Evolutionary conservation across 2,888 invertebrate species (phyloP).

Genomic region (Epinotia brunnichana): DNA sequence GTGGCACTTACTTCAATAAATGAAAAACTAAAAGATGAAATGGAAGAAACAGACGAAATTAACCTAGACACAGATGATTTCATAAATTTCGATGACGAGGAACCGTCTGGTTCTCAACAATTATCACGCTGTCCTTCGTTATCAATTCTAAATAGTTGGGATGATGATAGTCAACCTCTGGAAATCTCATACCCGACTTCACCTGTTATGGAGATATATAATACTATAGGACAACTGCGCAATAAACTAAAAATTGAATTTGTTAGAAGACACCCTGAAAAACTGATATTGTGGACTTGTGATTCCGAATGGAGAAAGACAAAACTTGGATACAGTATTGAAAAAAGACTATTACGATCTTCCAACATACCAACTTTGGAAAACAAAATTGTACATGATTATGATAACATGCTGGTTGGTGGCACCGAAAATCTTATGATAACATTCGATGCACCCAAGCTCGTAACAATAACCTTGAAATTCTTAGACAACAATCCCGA

Average conservation of each 20-base stretch:
- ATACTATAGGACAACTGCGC: conserved; percentile 53
- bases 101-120: conserved; percentile 28
- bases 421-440: not conserved
- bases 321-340: conserved; percentile 32
- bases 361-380: not conserved
- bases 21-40: conserved; percentile 1
- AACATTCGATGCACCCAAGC: conserved; percentile 35
- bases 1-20: not conserved
- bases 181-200: conserved; percentile 52
- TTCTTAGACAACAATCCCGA: conserved; percentile 46
- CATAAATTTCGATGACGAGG: conserved; percentile 33
- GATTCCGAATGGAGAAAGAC: conserved; percentile 44
- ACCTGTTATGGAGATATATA: conserved; percentile 63
- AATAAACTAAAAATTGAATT: conserved; percentile 14
- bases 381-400: not conserved
- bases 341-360: conserved; percentile 12
- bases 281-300: conserved; percentile 16
- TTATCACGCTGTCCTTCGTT: conserved; percentile 53
- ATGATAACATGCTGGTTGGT: not conserved
- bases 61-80: conserved; percentile 24
- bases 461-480: conserved; percentile 45
- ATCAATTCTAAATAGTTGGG: conserved; percentile 55
- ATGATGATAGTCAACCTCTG: conserved; percentile 32
- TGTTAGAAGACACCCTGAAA: conserved; percentile 7
- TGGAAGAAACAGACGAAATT: not conserved